Conservation (phyloP, 2,888 invertebrate genomes). For the Stramonita haemastoma region DNA sequence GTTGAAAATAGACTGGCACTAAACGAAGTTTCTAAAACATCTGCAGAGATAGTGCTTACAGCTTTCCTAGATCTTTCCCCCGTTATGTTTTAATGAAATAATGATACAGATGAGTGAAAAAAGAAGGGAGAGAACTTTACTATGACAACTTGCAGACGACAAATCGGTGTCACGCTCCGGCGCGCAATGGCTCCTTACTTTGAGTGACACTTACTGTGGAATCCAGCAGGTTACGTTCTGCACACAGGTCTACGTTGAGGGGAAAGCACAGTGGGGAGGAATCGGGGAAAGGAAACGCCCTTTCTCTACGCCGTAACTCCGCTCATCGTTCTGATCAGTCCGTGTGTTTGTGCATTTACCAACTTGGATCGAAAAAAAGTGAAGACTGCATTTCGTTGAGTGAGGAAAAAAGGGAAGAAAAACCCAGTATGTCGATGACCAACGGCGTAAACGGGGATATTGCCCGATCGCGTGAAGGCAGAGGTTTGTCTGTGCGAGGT, state of each 20-base stretch:
- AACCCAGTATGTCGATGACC: neutral
- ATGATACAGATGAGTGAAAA: neutral
- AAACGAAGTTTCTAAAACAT: neutral
- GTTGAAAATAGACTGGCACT: neutral
- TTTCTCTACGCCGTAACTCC: no score
- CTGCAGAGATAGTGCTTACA: neutral
- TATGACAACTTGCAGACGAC: constrained; percentile 18
- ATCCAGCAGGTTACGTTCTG: neutral
- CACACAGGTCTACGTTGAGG: neutral
- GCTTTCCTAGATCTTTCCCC: neutral
- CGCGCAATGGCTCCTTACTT: neutral
- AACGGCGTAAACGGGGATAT: constrained; percentile 41
- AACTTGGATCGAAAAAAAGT: neutral
- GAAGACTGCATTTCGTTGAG: neutral
- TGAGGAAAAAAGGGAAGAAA: neutral
- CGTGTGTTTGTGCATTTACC: no score
- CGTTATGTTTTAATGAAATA: no score
- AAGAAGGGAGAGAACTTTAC: constrained; percentile 22
- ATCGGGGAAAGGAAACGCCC: constrained; percentile 31
- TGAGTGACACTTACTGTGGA: neutral
- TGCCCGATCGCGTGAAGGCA: constrained; percentile 92
- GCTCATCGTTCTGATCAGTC: neutral
- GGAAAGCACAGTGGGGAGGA: neutral
- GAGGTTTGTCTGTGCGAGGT: constrained; percentile 96
- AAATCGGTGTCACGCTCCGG: constrained; percentile 21